Base-by-base conservation (phyloP, 2,113 vertebrate genomes). In the Procavia capensis region DNA sequence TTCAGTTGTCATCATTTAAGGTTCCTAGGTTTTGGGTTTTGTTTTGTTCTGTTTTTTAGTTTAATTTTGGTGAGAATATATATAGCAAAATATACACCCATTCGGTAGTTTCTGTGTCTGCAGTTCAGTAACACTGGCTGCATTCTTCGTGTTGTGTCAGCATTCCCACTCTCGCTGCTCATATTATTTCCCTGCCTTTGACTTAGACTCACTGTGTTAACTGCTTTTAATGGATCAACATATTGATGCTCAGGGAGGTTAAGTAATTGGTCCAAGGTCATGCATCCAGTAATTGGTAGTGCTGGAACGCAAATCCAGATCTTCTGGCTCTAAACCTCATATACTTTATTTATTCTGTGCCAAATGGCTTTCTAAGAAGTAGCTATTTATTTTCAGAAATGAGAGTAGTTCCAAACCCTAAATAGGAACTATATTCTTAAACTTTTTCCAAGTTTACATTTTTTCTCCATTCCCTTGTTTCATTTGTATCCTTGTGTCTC, bases 381-480 rank as follows among this genome's bases (percentile, higher is more conserved):
- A 82, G 50, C 9, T 89, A 20, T 10, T 95, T 86, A 39, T 87
- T 90, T 92, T 93, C 61, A 90, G 78, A 95, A 90, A 82, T 82
- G 76, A 89, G 34, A 50, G 85, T 88, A 2, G 16, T 94, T 93
- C 63, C 29, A 41, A 10, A 9, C 25, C 61, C 27, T 94, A 63
- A 66, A 47, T 45, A 54, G 34, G 16, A 84, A 54, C 43, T 82
- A 2, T 76, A 39, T 54, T 95, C 20, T 85, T 76, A 5, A 34
- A 4, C 39, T 80, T 95, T 95, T 90, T 61, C 43, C 31, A 45
- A 63, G 47, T 93, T 95, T 90, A 50, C 79, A 22, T 78, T 57
- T 82, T 90, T 75, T 63, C 45, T 89, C 0, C 22, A 85, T 5
- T 79, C 50, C 80, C 93, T 95, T 93, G 9, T 93, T 95, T 95